Base-by-base conservation (phyloP, 2,888 invertebrate genomes). In the Pyrrhosoma nymphula region DNA sequence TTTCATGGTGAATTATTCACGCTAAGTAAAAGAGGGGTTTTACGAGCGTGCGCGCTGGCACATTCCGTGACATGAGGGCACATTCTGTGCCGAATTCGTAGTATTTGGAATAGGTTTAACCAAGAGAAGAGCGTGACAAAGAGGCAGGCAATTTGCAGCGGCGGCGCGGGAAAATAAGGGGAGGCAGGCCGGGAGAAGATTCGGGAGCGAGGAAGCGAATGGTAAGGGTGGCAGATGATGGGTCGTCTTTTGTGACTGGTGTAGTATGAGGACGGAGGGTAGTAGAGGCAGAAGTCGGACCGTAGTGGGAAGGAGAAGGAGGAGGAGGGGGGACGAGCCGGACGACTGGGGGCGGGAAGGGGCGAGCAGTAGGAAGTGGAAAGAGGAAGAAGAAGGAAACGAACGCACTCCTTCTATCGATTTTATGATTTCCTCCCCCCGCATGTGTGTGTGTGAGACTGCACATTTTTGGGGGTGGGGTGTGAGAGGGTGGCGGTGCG, bases 331-430 rank as follows among this genome's bases (percentile, higher is more conserved):
- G 69, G 69, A n/a, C 26, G 69, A 69, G 20, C 60, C 60, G 60
- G 60, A 60, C 60, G 60, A 60, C 60, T 10, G 60, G 16, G 60
- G n/a, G n/a, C n/a, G n/a, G 60, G 88, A 39, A 30, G 88, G n/a
- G 60, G 60, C 60, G 60, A 60, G 39, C 39, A 47, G 69, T 63
- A 23, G 39, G 93, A 69, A 60, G 69, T 69, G 93, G 69, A 39
- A n/a, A 39, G n/a, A 35, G 93, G 69, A 26, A 69, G 75, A n/a
- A 23, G 69, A 69, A 93, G 93, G 93, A 93, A 93, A 93, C 93
- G 69, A 93, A 93, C 93, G 69, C 93, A 93, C 93, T 93, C 93
- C 93, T 60, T 60, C 90, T 93, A 93, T 93, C 93, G 93, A 93
- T 93, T 93, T 93, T 93, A 93, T 93, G 93, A 93, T 93, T 93